phyloP scores from a whole-genome alignment of 2,888 invertebrate genomes.

The Brenthis daphne region DNA sequence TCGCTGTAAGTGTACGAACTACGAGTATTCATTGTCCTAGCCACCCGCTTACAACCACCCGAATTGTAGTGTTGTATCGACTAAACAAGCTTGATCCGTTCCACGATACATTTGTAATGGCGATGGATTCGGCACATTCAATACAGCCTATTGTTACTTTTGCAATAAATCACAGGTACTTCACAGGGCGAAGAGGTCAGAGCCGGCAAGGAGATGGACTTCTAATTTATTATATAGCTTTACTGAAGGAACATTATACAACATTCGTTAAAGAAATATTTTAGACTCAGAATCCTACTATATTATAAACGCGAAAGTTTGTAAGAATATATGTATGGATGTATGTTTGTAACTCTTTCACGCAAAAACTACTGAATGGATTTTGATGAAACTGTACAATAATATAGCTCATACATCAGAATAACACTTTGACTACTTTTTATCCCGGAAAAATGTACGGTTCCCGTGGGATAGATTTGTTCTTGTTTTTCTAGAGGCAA shows the following conservation, averaged over 20 bases:
- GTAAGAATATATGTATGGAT: no score
- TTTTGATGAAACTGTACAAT: no score
- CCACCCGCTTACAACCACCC: slow-evolving; percentile 2
- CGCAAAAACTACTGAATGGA: no score
- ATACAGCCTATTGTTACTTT: slow-evolving; percentile 23
- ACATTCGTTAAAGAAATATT: background rate
- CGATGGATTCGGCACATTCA: slow-evolving; percentile 30
- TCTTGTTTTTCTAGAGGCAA: no score
- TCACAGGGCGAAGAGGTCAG: slow-evolving; percentile 2
- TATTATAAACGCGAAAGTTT: no score
- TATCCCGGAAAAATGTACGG: no score
- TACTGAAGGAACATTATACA: background rate
- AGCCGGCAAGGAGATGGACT: background rate
- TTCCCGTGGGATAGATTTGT: no score
- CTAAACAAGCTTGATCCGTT: slow-evolving; percentile 29
- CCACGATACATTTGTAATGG: slow-evolving; percentile 27
- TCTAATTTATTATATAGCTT: slow-evolving; percentile 1
- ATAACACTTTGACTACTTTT: no score
- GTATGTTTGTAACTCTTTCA: no score
- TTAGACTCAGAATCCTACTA: background rate
- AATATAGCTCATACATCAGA: no score
- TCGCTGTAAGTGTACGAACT: background rate
- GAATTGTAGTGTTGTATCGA: slow-evolving; percentile 25
- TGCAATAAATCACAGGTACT: slow-evolving; percentile 22
- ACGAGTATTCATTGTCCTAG: background rate